phyloP scores from a whole-genome alignment of 2,113 vertebrate genomes.

The Syngnathus scovelli region DNA sequence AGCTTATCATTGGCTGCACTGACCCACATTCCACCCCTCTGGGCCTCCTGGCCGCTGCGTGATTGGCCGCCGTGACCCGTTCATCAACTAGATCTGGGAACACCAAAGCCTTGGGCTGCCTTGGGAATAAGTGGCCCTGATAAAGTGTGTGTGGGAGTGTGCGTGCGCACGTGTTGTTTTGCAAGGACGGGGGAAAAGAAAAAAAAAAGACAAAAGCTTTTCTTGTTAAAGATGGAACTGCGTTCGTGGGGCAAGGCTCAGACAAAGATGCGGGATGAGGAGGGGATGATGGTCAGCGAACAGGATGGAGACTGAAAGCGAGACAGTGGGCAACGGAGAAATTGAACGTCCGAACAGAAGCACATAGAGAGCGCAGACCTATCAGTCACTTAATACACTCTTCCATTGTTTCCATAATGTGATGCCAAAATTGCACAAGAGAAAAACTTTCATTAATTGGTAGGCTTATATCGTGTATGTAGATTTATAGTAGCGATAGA shows the following conservation, averaged over 20 bases:
- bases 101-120: conserved; percentile 54
- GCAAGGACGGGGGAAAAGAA: neutral
- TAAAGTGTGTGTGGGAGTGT: conserved; percentile 47
- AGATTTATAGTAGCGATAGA: too few relatives aligned
- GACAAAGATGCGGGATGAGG: conserved; percentile 16
- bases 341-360: neutral
- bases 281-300: conserved; percentile 6
- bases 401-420: neutral
- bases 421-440: too few relatives aligned
- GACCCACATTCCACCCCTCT: conserved; percentile 58
- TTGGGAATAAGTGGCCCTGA: conserved; percentile 67
- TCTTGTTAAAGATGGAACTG: conserved; percentile 36
- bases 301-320: neutral
- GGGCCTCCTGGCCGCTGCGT: conserved; percentile 53
- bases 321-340: neutral
- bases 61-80: conserved; percentile 70
- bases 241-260: conserved; percentile 31
- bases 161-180: conserved; percentile 51
- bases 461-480: too few relatives aligned
- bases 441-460: too few relatives aligned
- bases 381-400: neutral
- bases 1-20: conserved; percentile 44
- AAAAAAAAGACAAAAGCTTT: conserved; percentile 51
- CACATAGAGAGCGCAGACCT: neutral
- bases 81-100: conserved; percentile 58